Evolutionary conservation across 2,888 invertebrate genomes (phyloP).

Genomic region (Drosophila histrio): DNA sequence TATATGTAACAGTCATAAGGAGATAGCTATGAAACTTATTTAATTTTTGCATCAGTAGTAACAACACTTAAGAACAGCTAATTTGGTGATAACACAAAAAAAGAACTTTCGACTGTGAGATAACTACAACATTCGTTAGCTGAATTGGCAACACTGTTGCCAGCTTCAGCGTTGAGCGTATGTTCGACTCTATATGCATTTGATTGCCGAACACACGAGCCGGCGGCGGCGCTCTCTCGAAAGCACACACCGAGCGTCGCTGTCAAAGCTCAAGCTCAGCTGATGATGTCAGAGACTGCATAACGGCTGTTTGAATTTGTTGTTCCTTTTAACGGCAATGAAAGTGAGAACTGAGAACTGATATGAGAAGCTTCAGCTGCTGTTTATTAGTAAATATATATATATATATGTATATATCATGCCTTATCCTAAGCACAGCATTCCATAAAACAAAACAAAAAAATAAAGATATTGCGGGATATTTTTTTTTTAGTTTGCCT

Average conservation of each 20-base stretch:
- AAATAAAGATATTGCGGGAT: constrained; percentile 17
- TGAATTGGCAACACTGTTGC: no score
- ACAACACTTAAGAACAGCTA: no score
- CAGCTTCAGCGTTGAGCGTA: background rate
- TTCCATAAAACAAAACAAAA: constrained; percentile 22
- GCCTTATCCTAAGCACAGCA: constrained; percentile 53
- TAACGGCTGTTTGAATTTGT: constrained; percentile 51
- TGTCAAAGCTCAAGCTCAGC: constrained; percentile 42
- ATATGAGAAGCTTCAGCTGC: constrained; percentile 20
- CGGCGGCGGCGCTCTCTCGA: constrained; percentile 4
- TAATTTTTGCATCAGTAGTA: no score
- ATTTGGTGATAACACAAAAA: no score
- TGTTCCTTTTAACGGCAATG: constrained; percentile 25
- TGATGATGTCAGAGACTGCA: constrained; percentile 55
- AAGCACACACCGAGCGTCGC: constrained; percentile 15
- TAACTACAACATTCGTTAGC: no score
- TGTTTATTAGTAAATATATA: constrained; percentile 23
- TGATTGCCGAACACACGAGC: constrained; percentile 3
- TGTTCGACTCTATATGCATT: background rate
- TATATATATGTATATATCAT: no score
- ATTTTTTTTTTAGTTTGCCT: constrained; percentile 63
- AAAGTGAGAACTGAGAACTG: constrained; percentile 44
- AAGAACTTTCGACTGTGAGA: no score
- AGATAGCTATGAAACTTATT: no score
- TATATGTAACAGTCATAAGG: no score